Base-by-base conservation (phyloP, 2,113 vertebrate genomes). In the Apodemus speciosus region DNA sequence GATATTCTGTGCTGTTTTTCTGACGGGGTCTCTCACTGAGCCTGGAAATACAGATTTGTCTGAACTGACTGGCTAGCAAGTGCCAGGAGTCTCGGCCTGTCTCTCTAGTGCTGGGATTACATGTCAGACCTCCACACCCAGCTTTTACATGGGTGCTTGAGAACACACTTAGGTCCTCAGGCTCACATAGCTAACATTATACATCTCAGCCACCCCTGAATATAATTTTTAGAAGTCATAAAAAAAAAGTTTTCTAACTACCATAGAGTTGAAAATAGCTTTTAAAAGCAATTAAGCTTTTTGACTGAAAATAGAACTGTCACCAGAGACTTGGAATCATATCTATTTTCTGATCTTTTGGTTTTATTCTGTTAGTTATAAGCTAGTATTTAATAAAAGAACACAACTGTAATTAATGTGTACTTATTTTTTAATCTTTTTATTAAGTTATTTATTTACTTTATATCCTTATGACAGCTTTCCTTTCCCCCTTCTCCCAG, bases 181-280 rank as follows among this genome's bases (percentile, higher is more conserved):
- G 25, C 40, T 64, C 8, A 64, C 40, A 40, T 58, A 46, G 9
- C 38, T 25, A 83, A 20, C 27, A 46, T 21, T 64, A 18, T 35
- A 46, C 5, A 30, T 46, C 4, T 46, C 40, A 40, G 2, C 30
- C 2, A 14, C 9, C 60, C 60, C 60, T 84, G 9, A 46, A 88
- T 40, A 40, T 40, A 72, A 13, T 93, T 87, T 51, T 53, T 73
- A 21, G 56, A 15, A 66, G 32, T 85, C 6, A 68, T 89, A 15
- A 92, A 46, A 91, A 83, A 72, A 32, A 32, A n/a, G 2, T 83
- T 95, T 95, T 94, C 20, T 95, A 69, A 89, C 40, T 90, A 18
- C 2, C 3, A 88, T 84, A 62, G 43, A 69, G 40, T 66, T 88
- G 77, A 72, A 83, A 38, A 72, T 73, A 8, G 0, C 10, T 89